Percentiles rank a stretch among this genome's conserved stretches.
phyloP scores from a whole-genome alignment of 2,113 vertebrate genomes.

The Tupaia chinensis region DNA sequence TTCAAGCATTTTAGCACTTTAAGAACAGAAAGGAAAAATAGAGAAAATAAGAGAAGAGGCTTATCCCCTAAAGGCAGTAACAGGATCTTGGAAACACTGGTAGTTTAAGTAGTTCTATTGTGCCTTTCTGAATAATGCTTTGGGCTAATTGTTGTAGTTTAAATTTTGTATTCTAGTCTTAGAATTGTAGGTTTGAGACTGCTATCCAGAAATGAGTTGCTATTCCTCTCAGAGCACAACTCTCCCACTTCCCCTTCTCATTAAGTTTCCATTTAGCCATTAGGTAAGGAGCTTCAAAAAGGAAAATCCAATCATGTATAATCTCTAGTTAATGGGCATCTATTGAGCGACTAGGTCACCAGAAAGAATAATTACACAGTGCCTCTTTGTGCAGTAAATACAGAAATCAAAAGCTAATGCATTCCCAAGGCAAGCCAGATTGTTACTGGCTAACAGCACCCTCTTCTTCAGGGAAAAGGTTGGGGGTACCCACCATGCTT shows the following conservation, averaged over 20 bases:
- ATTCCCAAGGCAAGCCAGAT: constrained; percentile 50
- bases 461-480: background rate
- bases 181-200: constrained; percentile 40
- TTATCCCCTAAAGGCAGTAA: background rate
- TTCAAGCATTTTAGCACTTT: background rate
- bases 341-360: constrained; percentile 65
- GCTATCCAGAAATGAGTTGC: background rate
- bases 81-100: background rate
- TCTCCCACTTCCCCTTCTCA: constrained; percentile 58
- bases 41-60: background rate
- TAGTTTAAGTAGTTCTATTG: background rate
- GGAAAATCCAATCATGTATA: constrained; percentile 67
- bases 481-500: constrained; percentile 17
- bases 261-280: constrained; percentile 67
- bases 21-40: constrained; percentile 22
- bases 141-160: background rate
- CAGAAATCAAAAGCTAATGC: constrained; percentile 66
- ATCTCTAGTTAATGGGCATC: constrained; percentile 72
- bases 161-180: background rate
- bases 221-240: background rate
- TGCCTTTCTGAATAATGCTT: background rate
- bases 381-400: constrained; percentile 70
- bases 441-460: constrained; percentile 39
- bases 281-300: constrained; percentile 62
- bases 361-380: constrained; percentile 70